Evolutionary conservation across 1,140 invertebrate species (phyloP), one percentile per base, ranked within the genome.

Genomic region (Brachionus rubens): DNA sequence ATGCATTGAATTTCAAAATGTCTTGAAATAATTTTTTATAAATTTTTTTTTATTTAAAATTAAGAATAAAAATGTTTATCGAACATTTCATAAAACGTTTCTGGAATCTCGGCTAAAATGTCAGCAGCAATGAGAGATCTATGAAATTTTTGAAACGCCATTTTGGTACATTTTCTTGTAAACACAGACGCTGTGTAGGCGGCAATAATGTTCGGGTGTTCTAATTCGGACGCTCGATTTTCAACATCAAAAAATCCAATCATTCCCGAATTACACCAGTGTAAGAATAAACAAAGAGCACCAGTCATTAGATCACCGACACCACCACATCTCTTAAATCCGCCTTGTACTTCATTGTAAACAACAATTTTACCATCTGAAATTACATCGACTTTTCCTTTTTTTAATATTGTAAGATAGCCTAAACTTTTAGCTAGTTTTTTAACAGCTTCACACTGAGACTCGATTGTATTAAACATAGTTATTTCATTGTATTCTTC

Each of bases 221-320:
- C 52, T 10, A 56, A 30, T 56, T 56, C 52, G 30, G 52, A 26
- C 84, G 82, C 78, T 83, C 86, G n/a, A 30, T 56, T 30, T 56
- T 56, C 77, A 86, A 78, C 82, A 78, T 67, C 81, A 10, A 19
- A 50, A 48, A 30, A 70, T 77, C 21, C 70, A 77, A 68, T 72
- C 78, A 43, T 83, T 77, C 88, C 81, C 3, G 88, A 88, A 47
- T 80, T 80, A 30, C 80, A 82, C 96, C 96, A 99, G 82, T 89
- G 88, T 78, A 90, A 88, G 81, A 98, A 95, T 10, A 90, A 89
- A 14, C 91, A 89, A 76, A 95, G 83, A 3, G 91, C 87, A 10
- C 96, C 96, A 48, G 91, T 89, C 0, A 99, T 82, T 3, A 99
- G 82, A 83, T 99, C 96, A 0, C 96, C 96, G 85, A 99, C 96